Conservation (phyloP, 2,888 invertebrate species). For the Morpho helenor region DNA sequence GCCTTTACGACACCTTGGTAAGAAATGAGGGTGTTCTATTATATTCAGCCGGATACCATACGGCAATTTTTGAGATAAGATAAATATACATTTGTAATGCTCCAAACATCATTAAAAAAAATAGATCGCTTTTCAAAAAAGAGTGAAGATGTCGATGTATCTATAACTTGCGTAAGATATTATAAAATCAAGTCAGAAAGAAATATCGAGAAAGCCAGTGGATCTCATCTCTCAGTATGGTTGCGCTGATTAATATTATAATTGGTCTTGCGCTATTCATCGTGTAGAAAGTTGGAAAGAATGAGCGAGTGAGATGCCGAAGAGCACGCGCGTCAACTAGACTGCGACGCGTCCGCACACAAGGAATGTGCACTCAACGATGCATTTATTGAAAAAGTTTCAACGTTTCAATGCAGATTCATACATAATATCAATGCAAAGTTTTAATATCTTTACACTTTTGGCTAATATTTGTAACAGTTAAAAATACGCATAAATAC, state of each 20-base stretch:
- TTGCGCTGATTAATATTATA: constrained; percentile 78
- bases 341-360: constrained; percentile 57
- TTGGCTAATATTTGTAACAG: background rate
- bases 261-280: constrained; percentile 72
- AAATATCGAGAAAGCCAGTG: constrained; percentile 57
- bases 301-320: constrained; percentile 47
- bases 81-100: too few relatives aligned
- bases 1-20: too few relatives aligned
- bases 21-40: too few relatives aligned
- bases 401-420: background rate
- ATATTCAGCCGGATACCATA: too few relatives aligned
- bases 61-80: too few relatives aligned
- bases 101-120: background rate
- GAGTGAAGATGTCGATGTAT: background rate
- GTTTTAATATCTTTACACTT: background rate
- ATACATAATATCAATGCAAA: background rate
- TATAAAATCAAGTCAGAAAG: constrained; percentile 12
- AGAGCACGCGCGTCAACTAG: constrained; percentile 57
- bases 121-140: background rate
- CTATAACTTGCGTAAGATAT: constrained; percentile 8
- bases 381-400: constrained; percentile 31
- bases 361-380: constrained; percentile 47
- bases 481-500: too few relatives aligned
- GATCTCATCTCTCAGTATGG: constrained; percentile 65
- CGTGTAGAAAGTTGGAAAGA: constrained; percentile 77